phyloP scores from a whole-genome alignment of 2,113 vertebrate genomes.

The Dipodomys spectabilis region DNA sequence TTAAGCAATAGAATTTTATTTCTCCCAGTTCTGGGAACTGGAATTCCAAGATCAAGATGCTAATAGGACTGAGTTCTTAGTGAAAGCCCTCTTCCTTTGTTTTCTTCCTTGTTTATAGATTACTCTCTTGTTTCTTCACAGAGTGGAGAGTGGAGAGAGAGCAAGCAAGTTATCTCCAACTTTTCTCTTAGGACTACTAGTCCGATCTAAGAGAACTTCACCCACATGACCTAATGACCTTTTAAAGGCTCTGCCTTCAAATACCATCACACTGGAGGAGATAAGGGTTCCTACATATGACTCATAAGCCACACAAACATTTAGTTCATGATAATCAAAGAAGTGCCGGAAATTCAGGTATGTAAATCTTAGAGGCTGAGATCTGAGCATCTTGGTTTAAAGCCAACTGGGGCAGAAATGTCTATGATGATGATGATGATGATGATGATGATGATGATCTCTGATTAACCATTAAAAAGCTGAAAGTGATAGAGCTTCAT shows the following conservation, averaged over 20 bases:
- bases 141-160: background rate
- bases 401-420: too few species aligned
- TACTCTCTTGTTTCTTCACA: background rate
- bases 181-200: background rate
- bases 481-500: too few species aligned
- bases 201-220: background rate
- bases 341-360: background rate
- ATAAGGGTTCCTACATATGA: background rate
- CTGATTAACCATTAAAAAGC: too few species aligned
- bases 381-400: too few species aligned
- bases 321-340: background rate
- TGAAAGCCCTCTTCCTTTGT: background rate
- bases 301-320: background rate
- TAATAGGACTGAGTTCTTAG: background rate
- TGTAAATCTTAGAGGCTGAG: too few species aligned
- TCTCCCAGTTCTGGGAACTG: background rate
- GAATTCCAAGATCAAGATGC: background rate
- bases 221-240: background rate
- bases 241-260: background rate
- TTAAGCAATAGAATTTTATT: background rate
- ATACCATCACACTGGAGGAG: too few species aligned
- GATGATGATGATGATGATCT: too few species aligned
- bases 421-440: too few species aligned
- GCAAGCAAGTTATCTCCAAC: background rate
- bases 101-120: background rate